Evolutionary conservation across 2,888 invertebrate genomes (phyloP), one percentile per base, ranked within the genome.

Genomic region (Netelia melanura): DNA sequence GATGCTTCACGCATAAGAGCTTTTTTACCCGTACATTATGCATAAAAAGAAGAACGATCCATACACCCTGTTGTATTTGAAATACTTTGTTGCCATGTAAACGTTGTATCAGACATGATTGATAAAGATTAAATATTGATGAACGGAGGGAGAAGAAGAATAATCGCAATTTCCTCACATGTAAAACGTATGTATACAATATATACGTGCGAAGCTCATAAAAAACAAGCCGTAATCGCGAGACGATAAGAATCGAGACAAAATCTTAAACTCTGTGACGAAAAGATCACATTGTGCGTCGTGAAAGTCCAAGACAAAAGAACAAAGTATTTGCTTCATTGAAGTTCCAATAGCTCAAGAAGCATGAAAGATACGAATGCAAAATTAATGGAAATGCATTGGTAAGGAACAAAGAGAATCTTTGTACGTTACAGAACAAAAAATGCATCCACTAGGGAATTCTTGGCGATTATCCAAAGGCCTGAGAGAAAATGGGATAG

Each of bases 401-500:
- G 30, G 14, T 43, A 17, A 70, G 43, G 56, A 56, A 48, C 54
- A 23, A 67, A 61, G 8, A 21, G 17, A 65, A 44, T 58, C 71
- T 77, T 82, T 61, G 76, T 72, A 61, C 61, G 9, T 56, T 58
- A 56, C 43, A 48, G 21, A 11, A 61, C 30, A 14, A 30, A 72
- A 44, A 44, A 68, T 44, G 48, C 48, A 52, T 44, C 10, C 43
- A 58, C 30, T 30, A 30, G 38, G 25, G 67, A 48, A 1, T 23
- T n/a, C 65, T 72, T 81, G 74, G 74, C 81, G 48, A 81, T 68
- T 52, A 52, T 44, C 74, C 81, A 81, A 74, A 38, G 52, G 23
- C 23, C 11, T 30, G 61, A 71, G 38, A 68, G 38, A 64, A 54
- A 54, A 44, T 8, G 74, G 56, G 3, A 14, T 30, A 44, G 2